These are phyloP conservation scores for Barnardius zonarius DNA, from an alignment of 2,113 vertebrate genomes.

Conservation along the genomic window DNA sequence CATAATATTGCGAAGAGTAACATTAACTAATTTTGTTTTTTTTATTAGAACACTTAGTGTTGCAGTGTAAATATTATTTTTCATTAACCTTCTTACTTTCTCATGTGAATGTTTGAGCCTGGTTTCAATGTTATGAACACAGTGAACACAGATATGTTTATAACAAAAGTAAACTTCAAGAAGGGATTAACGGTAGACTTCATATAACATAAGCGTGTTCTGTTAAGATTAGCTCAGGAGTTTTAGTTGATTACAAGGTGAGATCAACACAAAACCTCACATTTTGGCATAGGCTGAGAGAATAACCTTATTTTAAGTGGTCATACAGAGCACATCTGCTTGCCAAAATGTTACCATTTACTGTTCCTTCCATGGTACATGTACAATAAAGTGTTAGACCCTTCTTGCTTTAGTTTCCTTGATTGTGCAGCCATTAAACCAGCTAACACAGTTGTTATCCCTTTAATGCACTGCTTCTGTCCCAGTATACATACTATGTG, in stretches of 20 bases:
- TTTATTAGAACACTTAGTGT: neutral
- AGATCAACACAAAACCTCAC: neutral
- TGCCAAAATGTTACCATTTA: neutral
- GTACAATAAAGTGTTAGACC: neutral
- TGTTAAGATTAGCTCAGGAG: neutral
- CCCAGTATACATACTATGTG: neutral
- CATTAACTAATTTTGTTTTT: neutral
- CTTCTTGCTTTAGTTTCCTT: neutral
- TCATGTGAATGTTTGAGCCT: rapidly evolving
- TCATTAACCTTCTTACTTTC: neutral
- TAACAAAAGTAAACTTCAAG: neutral
- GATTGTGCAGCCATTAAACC: neutral
- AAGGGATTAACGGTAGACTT: neutral
- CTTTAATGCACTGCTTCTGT: neutral
- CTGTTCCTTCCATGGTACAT: neutral
- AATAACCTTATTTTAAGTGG: neutral
- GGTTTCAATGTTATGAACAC: neutral
- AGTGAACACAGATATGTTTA: neutral
- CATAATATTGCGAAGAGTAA: neutral
- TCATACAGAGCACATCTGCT: neutral
- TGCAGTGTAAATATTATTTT: neutral
- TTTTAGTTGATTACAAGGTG: neutral
- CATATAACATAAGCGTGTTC: neutral
- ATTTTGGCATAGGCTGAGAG: neutral
- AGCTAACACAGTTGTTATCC: neutral